These are phyloP conservation scores for Corythaeola cristata DNA, from an alignment of 2,113 vertebrate genomes.

Conservation along the genomic window DNA sequence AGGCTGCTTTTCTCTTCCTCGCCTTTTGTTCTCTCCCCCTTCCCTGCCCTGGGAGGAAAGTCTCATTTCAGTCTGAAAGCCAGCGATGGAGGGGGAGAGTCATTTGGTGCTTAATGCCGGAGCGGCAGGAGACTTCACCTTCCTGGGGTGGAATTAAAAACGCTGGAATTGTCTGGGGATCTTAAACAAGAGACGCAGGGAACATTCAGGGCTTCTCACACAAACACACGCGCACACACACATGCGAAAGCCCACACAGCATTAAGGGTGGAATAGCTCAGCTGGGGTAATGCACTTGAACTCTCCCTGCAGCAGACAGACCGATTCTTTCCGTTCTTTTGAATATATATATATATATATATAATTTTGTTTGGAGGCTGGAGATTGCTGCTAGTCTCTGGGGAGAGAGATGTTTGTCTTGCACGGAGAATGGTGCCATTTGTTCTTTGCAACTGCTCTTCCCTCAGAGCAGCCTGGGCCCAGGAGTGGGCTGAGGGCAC, in stretches of 20 bases:
- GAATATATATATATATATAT: background rate
- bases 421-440: slow-evolving; percentile 43
- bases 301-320: slow-evolving; percentile 29
- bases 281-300: slow-evolving; percentile 40
- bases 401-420: slow-evolving; percentile 27
- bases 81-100: slow-evolving; percentile 1
- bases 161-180: slow-evolving; percentile 51
- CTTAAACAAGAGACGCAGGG: slow-evolving; percentile 58
- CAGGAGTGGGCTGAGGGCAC: background rate
- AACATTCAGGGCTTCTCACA: slow-evolving; percentile 47
- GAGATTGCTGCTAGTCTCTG: slow-evolving; percentile 23
- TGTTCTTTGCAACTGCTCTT: slow-evolving; percentile 24
- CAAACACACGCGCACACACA: background rate
- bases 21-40: background rate
- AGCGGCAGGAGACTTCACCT: slow-evolving; percentile 44
- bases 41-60: slow-evolving; percentile 21
- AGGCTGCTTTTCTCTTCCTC: background rate
- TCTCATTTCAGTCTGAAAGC: slow-evolving; percentile 43
- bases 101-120: slow-evolving; percentile 34
- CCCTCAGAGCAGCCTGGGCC: background rate
- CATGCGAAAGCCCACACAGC: slow-evolving; percentile 20
- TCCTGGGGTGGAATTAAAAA: slow-evolving; percentile 59
- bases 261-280: slow-evolving; percentile 52
- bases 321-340: slow-evolving; percentile 30
- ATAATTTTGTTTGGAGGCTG: background rate